phyloP scores from a whole-genome alignment of 2,888 invertebrate genomes.

The Neria commutata region DNA sequence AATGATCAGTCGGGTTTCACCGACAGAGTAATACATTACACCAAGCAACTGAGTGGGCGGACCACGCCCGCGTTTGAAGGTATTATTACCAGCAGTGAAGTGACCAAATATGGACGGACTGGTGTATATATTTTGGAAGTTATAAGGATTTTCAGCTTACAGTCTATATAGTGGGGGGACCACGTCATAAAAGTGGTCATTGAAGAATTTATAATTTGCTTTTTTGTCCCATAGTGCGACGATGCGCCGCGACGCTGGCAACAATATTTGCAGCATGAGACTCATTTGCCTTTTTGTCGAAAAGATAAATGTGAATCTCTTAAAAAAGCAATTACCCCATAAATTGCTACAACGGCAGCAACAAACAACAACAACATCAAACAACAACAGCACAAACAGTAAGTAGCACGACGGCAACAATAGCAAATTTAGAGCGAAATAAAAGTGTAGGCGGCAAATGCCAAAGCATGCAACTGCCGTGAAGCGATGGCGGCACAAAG shows the following conservation, averaged over 20 bases:
- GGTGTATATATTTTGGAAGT: too few relatives aligned
- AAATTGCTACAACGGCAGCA: conserved; percentile 41
- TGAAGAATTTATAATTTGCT: too few relatives aligned
- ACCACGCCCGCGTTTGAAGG: too few relatives aligned
- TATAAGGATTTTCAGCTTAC: too few relatives aligned
- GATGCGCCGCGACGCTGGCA: neutral
- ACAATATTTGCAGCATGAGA: conserved; percentile 23
- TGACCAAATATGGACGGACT: too few relatives aligned
- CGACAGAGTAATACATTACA: too few relatives aligned
- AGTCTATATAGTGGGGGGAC: too few relatives aligned
- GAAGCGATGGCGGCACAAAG: neutral
- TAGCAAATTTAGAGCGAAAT: neutral
- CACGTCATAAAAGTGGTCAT: too few relatives aligned
- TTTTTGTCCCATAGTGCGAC: neutral
- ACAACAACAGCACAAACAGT: conserved; percentile 5
- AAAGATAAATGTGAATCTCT: conserved; percentile 54
- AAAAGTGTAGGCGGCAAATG: neutral
- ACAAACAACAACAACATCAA: conserved; percentile 30
- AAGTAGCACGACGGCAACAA: conserved; percentile 1
- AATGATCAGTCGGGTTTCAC: too few relatives aligned
- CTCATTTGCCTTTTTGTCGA: conserved; percentile 49
- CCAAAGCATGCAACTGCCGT: neutral
- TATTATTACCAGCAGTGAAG: too few relatives aligned
- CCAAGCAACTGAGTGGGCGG: too few relatives aligned
- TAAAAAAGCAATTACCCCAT: conserved; percentile 56